A percentile compares a stretch with the other conserved stretches of the same genome.
phyloP scores from a whole-genome alignment of 2,113 vertebrate genomes.

The Toxostoma redivivum region DNA sequence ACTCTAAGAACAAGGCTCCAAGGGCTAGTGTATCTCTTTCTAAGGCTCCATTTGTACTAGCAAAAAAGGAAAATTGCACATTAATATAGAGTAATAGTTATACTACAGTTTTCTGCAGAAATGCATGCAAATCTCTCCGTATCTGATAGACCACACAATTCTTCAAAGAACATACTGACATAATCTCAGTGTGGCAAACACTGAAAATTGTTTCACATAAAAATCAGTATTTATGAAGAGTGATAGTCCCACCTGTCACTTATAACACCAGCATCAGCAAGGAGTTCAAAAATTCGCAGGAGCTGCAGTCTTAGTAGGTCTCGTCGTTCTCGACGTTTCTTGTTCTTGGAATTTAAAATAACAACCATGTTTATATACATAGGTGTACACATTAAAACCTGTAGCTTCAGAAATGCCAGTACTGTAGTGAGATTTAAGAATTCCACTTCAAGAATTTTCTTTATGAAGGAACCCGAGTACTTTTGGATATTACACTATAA shows the following conservation, averaged over 20 bases:
- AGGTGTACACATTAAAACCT: not conserved
- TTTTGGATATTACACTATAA: not conserved
- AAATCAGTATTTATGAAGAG: not conserved
- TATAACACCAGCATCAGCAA: slow-evolving; percentile 95
- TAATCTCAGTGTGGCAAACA: not conserved
- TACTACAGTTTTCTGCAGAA: not conserved
- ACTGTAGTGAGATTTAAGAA: not conserved
- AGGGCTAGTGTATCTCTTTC: slow-evolving; percentile 93
- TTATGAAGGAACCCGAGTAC: not conserved
- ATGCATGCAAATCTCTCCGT: not conserved
- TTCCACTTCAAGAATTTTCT: not conserved
- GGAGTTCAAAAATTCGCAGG: slow-evolving; percentile 93
- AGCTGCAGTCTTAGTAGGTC: slow-evolving; percentile 92
- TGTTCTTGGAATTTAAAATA: slow-evolving; percentile 80
- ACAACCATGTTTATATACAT: not conserved
- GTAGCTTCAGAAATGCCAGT: not conserved
- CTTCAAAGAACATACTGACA: not conserved
- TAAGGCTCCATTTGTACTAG: slow-evolving; percentile 92
- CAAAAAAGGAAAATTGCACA: not conserved
- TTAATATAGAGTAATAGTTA: not conserved
- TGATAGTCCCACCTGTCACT: slow-evolving; percentile 87
- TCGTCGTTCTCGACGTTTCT: slow-evolving; percentile 92
- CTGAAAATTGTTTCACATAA: not conserved
- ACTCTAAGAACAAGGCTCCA: slow-evolving; percentile 94
- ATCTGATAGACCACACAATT: not conserved